Evolutionary conservation across 2,797 vertebrate genomes (phyloP).

Genomic region (Apogon talboti): DNA sequence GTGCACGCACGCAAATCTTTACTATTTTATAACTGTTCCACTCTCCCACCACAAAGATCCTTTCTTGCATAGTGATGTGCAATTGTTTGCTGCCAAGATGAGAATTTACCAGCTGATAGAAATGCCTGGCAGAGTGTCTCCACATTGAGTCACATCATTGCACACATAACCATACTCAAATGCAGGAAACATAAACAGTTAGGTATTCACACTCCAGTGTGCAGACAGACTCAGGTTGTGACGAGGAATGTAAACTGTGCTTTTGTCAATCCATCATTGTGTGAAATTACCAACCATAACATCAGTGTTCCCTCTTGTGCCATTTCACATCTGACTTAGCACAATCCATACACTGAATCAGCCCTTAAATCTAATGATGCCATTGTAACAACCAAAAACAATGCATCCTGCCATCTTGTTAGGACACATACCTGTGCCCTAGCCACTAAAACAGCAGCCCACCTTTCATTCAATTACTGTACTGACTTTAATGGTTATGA

Average conservation of each 20-base stretch:
- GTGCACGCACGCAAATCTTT: constrained; percentile 37
- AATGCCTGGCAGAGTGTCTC: constrained; percentile 60
- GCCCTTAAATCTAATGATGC: constrained; percentile 64
- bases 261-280: constrained; percentile 64
- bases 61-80: constrained; percentile 70
- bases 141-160: constrained; percentile 51
- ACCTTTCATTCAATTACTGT: constrained; percentile 75
- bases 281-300: constrained; percentile 59
- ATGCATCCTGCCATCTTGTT: constrained; percentile 48
- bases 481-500: constrained; percentile 75
- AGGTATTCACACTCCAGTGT: constrained; percentile 35
- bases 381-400: constrained; percentile 55
- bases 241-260: constrained; percentile 36
- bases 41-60: constrained; percentile 37
- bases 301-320: constrained; percentile 43
- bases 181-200: constrained; percentile 37
- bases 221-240: constrained; percentile 22
- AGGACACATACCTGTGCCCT: constrained; percentile 61
- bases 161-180: constrained; percentile 55
- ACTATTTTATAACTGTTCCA: constrained; percentile 54
- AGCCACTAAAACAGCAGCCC: constrained; percentile 72
- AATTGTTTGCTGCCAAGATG: constrained; percentile 57
- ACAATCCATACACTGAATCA: constrained; percentile 52
- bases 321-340: constrained; percentile 67
- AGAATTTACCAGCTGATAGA: constrained; percentile 65